phyloP scores from a whole-genome alignment of 1,140 invertebrate genomes.

The Bombus confusus region DNA sequence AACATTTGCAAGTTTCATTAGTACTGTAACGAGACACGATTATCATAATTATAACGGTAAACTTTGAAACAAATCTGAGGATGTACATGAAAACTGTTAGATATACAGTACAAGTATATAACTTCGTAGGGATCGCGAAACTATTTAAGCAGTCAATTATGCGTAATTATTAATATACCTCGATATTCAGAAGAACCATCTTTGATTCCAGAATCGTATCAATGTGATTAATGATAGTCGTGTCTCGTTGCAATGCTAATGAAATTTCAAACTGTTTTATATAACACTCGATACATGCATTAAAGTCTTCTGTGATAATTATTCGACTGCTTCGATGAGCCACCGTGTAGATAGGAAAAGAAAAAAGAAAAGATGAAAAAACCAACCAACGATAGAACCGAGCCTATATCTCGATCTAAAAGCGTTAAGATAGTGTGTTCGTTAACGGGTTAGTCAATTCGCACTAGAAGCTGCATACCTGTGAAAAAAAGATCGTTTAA shows the following conservation, averaged over 20 bases:
- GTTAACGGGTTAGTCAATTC: conserved; percentile 75
- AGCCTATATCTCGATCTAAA: conserved; percentile 74
- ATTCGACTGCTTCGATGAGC: neutral
- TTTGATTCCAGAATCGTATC: too few species aligned
- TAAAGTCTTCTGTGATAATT: neutral
- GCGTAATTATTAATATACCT: too few species aligned
- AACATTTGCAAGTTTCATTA: neutral
- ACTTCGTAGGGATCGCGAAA: too few species aligned
- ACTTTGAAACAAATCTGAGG: too few species aligned
- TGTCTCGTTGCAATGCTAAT: neutral
- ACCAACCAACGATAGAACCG: conserved; percentile 69
- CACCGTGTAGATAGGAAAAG: neutral
- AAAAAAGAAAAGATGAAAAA: neutral
- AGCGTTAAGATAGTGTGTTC: conserved; percentile 71
- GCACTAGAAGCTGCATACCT: conserved; percentile 80
- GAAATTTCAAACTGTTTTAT: neutral
- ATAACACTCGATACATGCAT: neutral
- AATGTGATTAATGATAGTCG: too few species aligned
- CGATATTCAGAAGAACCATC: too few species aligned
- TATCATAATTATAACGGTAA: too few species aligned
- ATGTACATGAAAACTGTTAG: too few species aligned
- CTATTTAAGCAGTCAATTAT: too few species aligned
- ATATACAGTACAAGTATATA: too few species aligned
- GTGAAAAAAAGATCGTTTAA: conserved; percentile 76
- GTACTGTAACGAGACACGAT: too few species aligned